phyloP scores from a whole-genome alignment of 2,797 vertebrate genomes.

The Anas bernieri region DNA sequence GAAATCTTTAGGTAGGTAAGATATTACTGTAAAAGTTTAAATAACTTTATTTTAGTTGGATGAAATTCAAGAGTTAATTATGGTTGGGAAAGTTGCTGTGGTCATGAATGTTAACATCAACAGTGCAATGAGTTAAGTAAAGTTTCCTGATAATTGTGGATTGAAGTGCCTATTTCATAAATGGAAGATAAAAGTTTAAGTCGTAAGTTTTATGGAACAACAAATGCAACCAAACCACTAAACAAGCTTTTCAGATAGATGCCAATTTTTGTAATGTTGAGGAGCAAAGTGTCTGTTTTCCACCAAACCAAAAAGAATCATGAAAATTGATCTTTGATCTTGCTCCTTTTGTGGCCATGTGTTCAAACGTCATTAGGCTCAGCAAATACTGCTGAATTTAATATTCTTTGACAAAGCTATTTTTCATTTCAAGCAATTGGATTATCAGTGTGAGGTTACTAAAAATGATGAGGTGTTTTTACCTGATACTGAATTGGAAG shows the following conservation, averaged over 20 bases:
- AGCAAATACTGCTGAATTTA: slow-evolving; percentile 15
- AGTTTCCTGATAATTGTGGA: not conserved
- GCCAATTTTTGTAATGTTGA: not conserved
- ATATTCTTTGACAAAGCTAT: slow-evolving; percentile 33
- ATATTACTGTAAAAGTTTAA: not conserved
- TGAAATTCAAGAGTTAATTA: not conserved
- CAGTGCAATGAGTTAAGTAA: not conserved
- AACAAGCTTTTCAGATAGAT: not conserved
- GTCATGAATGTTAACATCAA: not conserved
- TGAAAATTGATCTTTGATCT: not conserved
- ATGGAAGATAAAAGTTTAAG: not conserved
- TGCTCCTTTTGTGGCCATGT: not conserved
- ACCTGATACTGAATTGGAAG: not conserved
- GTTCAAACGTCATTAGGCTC: not conserved
- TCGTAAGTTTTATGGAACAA: not conserved
- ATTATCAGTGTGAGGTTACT: slow-evolving; percentile 1
- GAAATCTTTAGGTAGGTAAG: not conserved
- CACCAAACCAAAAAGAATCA: not conserved
- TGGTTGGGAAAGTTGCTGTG: not conserved
- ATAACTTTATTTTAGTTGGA: not conserved
- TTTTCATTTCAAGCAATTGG: slow-evolving; percentile 27
- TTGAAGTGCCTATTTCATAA: not conserved
- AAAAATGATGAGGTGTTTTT: slow-evolving; percentile 17
- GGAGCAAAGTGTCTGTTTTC: not conserved
- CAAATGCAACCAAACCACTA: not conserved